Evolutionary conservation across 2,797 vertebrate genomes (phyloP), one percentile per base, ranked within the genome.

Genomic region (Molossus molossus): DNA sequence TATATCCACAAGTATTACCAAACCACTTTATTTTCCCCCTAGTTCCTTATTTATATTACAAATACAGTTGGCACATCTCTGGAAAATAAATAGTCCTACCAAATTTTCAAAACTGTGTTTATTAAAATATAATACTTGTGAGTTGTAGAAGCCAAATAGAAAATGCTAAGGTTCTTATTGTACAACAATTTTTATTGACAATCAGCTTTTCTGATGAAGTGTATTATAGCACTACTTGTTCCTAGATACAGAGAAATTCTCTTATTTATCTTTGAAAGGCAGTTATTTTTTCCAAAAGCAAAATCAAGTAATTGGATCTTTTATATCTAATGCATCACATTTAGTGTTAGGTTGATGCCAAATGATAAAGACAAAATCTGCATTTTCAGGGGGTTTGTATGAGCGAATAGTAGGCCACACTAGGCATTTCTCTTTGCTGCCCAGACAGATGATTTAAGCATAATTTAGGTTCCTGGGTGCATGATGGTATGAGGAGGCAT

Each of bases 21-120:
- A 92, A 90, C 80, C 82, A 90, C 69, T 45, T 93, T 45, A 9
- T 76, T 84, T 62, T 60, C 45, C n/a, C 60, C 37, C 79, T 17
- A 57, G 70, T 96, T 94, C 89, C 55, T 89, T 73, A 69, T 79
- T 91, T 86, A 92, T 84, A 69, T 87, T 72, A 83, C 13, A 76
- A 91, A 79, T 83, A 94, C 50, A 91, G 85, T 33, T 89, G 45
- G 33, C 29, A 93, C 6, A 85, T 76, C 58, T 87, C 94, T 29
- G 21, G 10, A 93, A 94, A 86, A 87, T 67, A 94, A 96, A 69
- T n/a, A 77, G 60, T 76, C 45, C 62, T 95, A 48, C 9, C 27
- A 60, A 82, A 92, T 55, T 75, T 92, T 92, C 79, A 79, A 90
- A 89, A 62, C 48, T 57, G 45, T 58, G 11, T 83, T 90, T 94